Base-by-base conservation (phyloP, 35 echinoderm and acorn worm genomes). In the Stichopus chloronotus region DNA sequence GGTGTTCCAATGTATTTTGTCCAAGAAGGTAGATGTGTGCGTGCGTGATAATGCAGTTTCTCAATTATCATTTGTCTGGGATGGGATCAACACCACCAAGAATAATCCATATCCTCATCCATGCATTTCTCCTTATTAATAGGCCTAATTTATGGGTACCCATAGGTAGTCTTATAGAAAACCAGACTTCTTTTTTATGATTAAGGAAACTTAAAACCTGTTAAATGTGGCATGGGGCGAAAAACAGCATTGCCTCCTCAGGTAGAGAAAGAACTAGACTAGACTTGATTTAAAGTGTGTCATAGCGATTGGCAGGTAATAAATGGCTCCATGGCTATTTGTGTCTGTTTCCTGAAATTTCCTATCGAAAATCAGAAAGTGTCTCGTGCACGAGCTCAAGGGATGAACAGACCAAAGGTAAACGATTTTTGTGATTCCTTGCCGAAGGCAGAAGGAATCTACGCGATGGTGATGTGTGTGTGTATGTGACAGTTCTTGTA, bases 391-490 rank as follows among this genome's bases (percentile, higher is more conserved):
- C n/a, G n/a, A 80, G 25, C 78, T 13, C 9, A 80, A 23, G 10
- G 78, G 25, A 13, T 80, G 78, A 80, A 80, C 78, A 80, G 78
- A 23, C 78, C 78, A 9, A 80, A 80, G 25, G 78, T 80, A 80
- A 80, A 80, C 78, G 78, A 80, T 80, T 80, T 80, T n/a, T 80
- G 9, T 80, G 78, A 80, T n/a, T n/a, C n/a, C n/a, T n/a, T n/a
- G n/a, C n/a, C n/a, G n/a, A n/a, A n/a, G n/a, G n/a, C n/a, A n/a
- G n/a, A n/a, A n/a, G n/a, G n/a, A n/a, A n/a, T n/a, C n/a, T n/a
- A n/a, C n/a, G n/a, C n/a, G n/a, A n/a, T n/a, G n/a, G n/a, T n/a
- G n/a, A n/a, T n/a, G n/a, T n/a, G n/a, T n/a, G n/a, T n/a, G n/a
- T n/a, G n/a, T n/a, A n/a, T n/a, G n/a, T n/a, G n/a, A n/a, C n/a